phyloP scores from a whole-genome alignment of 2,888 invertebrate genomes.

The Lasioglossum leucozonium region DNA sequence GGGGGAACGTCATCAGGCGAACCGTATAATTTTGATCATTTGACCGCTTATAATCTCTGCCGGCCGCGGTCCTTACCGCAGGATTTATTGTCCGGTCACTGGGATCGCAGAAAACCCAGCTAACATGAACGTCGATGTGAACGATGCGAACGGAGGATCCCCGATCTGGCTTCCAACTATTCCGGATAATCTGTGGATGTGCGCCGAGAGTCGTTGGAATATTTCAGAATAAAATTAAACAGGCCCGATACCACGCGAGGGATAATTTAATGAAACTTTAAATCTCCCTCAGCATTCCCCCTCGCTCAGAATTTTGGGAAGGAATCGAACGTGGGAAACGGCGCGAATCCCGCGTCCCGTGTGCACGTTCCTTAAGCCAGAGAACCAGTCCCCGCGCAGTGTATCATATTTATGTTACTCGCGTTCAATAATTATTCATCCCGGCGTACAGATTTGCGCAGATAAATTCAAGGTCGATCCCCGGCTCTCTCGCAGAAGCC shows the following conservation, averaged over 20 bases:
- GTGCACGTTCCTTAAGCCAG: slow-evolving; percentile 61
- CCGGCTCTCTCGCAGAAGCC: slow-evolving; percentile 68
- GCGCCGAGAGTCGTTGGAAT: no score
- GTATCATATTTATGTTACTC: slow-evolving; percentile 69
- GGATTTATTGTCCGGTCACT: slow-evolving; percentile 79
- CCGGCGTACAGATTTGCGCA: slow-evolving; percentile 61
- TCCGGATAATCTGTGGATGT: background rate
- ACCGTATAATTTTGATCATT: slow-evolving; percentile 84
- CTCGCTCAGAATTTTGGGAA: background rate
- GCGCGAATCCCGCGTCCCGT: slow-evolving; percentile 20
- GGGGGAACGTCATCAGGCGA: slow-evolving; percentile 82
- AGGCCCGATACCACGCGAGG: background rate
- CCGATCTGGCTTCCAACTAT: background rate
- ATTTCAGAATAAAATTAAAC: background rate
- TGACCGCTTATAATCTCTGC: slow-evolving; percentile 82
- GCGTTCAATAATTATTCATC: slow-evolving; percentile 72
- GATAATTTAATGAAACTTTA: background rate
- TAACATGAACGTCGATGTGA: slow-evolving; percentile 45
- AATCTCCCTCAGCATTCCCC: background rate
- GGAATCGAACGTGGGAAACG: background rate
- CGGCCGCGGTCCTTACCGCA: slow-evolving; percentile 78
- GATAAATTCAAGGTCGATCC: slow-evolving; percentile 72
- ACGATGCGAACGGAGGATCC: background rate
- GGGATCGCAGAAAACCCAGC: slow-evolving; percentile 60
- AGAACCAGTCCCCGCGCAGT: slow-evolving; percentile 61